These are phyloP conservation scores for Percopsis omiscomaycus DNA, from an alignment of 2,797 vertebrate genomes.

Conservation along the genomic window DNA sequence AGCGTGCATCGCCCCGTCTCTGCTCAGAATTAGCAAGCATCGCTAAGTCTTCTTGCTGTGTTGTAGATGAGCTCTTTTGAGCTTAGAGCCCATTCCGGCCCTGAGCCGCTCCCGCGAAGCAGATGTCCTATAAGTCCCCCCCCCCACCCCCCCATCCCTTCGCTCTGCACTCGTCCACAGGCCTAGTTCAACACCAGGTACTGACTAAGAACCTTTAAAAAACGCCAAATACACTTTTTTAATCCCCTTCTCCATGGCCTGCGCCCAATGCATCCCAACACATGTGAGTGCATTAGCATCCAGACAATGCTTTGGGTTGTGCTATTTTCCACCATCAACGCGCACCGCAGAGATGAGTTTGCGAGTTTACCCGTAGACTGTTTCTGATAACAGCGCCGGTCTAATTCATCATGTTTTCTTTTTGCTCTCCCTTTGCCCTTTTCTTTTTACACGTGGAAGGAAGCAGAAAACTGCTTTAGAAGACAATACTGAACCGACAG, in stretches of 20 bases:
- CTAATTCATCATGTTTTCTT: constrained; percentile 13
- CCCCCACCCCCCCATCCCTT: constrained; percentile 12
- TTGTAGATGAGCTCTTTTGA: constrained; percentile 42
- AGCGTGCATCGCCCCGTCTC: constrained; percentile 15
- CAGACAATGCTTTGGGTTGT: constrained; percentile 18
- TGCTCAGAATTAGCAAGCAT: constrained; percentile 9
- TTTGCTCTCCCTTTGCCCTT: not conserved
- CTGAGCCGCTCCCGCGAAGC: constrained; percentile 58
- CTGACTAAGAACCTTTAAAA: constrained; percentile 57
- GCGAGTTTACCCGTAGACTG: constrained; percentile 9
- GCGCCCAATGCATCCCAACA: constrained; percentile 39
- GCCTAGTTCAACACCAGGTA: constrained; percentile 48
- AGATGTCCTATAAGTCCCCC: constrained; percentile 53
- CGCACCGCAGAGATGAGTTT: constrained; percentile 15
- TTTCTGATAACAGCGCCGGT: constrained; percentile 31
- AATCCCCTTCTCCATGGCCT: constrained; percentile 57
- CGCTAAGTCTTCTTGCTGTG: constrained; percentile 31
- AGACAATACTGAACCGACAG: constrained; percentile 35
- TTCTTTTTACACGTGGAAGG: constrained; percentile 4
- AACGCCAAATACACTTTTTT: constrained; percentile 44
- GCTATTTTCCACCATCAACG: constrained; percentile 31
- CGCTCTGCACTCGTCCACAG: constrained; percentile 42
- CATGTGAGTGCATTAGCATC: constrained; percentile 46
- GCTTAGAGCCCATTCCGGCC: constrained; percentile 52
- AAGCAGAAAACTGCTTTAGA: constrained; percentile 21